These are phyloP conservation scores for Bombus affinis DNA, from an alignment of 1,140 invertebrate genomes.

Conservation along the genomic window DNA sequence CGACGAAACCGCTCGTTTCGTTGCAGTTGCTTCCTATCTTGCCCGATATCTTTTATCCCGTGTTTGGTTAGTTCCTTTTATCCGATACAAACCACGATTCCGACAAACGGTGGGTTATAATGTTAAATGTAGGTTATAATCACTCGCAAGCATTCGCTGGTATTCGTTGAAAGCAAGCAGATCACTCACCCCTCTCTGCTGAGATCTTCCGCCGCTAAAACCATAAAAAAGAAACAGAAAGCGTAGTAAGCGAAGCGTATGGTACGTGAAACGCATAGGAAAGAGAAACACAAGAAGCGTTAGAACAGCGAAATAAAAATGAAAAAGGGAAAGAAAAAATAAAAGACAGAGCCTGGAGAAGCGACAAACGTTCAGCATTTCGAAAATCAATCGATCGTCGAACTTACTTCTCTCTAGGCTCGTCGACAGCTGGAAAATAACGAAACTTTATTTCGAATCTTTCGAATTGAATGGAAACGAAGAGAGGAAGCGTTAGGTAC, in stretches of 20 bases:
- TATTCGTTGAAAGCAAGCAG: slow-evolving; percentile 34
- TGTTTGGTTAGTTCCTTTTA: not conserved
- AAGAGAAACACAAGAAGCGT: slow-evolving; percentile 1
- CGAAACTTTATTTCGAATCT: slow-evolving; percentile 11
- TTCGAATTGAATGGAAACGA: too few species aligned
- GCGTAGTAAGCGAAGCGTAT: slow-evolving; percentile 55
- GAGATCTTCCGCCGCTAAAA: slow-evolving; percentile 79
- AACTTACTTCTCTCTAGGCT: slow-evolving; percentile 92
- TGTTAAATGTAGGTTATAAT: too few species aligned
- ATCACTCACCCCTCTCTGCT: slow-evolving; percentile 77
- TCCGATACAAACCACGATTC: not conserved
- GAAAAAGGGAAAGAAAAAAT: not conserved
- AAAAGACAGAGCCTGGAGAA: slow-evolving; percentile 71
- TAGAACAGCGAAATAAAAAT: slow-evolving; percentile 11
- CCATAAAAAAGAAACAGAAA: slow-evolving; percentile 71
- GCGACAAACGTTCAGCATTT: slow-evolving; percentile 67
- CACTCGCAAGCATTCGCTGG: not conserved
- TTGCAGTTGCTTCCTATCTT: not conserved
- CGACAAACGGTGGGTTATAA: too few species aligned
- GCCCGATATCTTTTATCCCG: too few species aligned
- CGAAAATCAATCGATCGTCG: slow-evolving; percentile 54
- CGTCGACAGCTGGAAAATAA: slow-evolving; percentile 89
- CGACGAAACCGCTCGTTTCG: not conserved
- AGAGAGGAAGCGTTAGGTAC: too few species aligned
- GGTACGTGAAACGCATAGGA: slow-evolving; percentile 2